phyloP scores from a whole-genome alignment of 2,113 vertebrate genomes.

The Agapornis roseicollis region DNA sequence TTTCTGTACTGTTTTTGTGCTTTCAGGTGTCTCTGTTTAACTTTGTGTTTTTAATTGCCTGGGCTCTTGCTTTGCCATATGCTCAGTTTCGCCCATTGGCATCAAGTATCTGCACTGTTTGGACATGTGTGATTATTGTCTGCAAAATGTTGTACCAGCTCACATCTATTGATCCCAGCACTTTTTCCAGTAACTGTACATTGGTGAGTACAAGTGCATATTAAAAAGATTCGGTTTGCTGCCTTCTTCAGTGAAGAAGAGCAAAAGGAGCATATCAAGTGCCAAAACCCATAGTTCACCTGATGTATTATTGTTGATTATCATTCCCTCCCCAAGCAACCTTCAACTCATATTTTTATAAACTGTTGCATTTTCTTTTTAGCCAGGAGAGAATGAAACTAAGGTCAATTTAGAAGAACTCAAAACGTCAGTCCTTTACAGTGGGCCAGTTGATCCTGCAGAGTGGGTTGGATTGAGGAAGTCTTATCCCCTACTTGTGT shows the following conservation, averaged over 20 bases:
- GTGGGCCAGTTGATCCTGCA: slow-evolving; percentile 79
- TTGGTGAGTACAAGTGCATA: slow-evolving; percentile 76
- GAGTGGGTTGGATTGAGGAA: slow-evolving; percentile 94
- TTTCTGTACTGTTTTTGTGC: slow-evolving; percentile 51
- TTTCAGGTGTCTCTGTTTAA: slow-evolving; percentile 92
- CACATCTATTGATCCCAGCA: slow-evolving; percentile 80
- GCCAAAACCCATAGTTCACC: not conserved
- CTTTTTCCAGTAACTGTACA: slow-evolving; percentile 84
- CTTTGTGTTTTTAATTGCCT: slow-evolving; percentile 91
- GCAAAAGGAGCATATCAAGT: not conserved
- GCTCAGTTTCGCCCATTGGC: slow-evolving; percentile 90
- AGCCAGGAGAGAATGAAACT: slow-evolving; percentile 80
- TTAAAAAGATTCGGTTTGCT: not conserved
- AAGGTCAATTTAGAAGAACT: slow-evolving; percentile 70
- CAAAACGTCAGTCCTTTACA: slow-evolving; percentile 82
- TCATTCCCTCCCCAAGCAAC: not conserved
- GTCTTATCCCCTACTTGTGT: slow-evolving; percentile 81
- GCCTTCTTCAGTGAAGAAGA: slow-evolving; percentile 3
- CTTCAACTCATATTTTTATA: not conserved
- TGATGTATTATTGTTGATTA: not conserved
- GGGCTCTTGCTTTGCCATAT: slow-evolving; percentile 96
- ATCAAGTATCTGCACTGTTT: slow-evolving; percentile 93
- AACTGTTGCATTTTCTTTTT: slow-evolving; percentile 40
- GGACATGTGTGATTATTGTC: slow-evolving; percentile 95
- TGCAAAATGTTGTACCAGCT: slow-evolving; percentile 99